phyloP scores from a whole-genome alignment of 2,113 vertebrate genomes.

The Cisticola juncidis region DNA sequence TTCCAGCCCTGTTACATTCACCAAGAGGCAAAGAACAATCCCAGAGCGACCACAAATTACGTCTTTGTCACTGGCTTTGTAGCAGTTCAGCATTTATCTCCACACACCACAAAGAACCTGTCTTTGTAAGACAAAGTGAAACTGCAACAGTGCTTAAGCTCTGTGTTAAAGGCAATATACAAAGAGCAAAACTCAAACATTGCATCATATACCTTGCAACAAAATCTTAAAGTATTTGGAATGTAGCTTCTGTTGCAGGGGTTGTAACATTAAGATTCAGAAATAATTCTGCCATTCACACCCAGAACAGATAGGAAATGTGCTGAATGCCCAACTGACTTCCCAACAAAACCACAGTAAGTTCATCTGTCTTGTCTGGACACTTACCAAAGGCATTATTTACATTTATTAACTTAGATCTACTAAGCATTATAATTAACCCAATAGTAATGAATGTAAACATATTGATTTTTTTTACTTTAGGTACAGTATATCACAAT shows the following conservation, averaged over 20 bases:
- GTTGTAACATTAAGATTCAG: neutral
- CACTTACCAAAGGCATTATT: neutral
- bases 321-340: rapidly evolving
- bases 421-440: conserved; percentile 36
- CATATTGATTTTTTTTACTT: neutral
- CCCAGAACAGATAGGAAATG: neutral
- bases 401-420: conserved; percentile 15
- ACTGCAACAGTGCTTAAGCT: neutral
- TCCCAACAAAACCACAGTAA: neutral
- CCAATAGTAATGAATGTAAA: conserved; percentile 37
- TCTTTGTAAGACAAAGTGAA: neutral
- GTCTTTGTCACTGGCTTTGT: neutral
- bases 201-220: neutral
- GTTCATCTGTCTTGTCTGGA: neutral
- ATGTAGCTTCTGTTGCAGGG: neutral
- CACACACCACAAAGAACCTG: neutral
- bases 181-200: neutral
- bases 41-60: neutral
- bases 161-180: neutral
- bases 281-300: neutral
- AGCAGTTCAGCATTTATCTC: neutral
- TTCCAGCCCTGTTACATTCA: neutral
- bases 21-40: neutral
- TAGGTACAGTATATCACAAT: conserved; percentile 24
- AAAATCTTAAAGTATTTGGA: neutral